Evolutionary conservation across 1,140 invertebrate genomes (phyloP).

Genomic region (Aradophagus sp.): DNA sequence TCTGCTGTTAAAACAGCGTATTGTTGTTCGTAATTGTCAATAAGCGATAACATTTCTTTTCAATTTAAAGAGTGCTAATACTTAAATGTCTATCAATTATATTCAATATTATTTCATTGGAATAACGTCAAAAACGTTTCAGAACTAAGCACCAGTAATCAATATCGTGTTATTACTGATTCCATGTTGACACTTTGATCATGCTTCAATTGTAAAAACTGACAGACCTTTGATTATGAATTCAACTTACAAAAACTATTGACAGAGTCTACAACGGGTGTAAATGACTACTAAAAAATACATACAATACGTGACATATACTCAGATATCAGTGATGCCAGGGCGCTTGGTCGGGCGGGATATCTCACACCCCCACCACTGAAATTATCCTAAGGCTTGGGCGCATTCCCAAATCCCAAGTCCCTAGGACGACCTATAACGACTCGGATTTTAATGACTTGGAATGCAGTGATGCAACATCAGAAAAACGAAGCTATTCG

Average conservation of each 20-base stretch:
- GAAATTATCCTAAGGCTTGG: too few relatives aligned
- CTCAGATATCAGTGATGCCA: too few relatives aligned
- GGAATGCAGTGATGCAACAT: too few relatives aligned
- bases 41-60: slow-evolving; percentile 80
- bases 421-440: too few relatives aligned
- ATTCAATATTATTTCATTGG: neutral
- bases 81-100: slow-evolving; percentile 5
- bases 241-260: slow-evolving; percentile 15
- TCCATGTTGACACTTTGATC: slow-evolving; percentile 12
- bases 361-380: too few relatives aligned
- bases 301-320: too few relatives aligned
- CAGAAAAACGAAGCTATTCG: too few relatives aligned
- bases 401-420: too few relatives aligned
- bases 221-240: slow-evolving; percentile 10
- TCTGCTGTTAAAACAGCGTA: slow-evolving; percentile 88
- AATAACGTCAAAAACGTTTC: neutral
- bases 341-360: too few relatives aligned
- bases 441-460: too few relatives aligned
- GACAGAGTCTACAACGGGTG: slow-evolving; percentile 2
- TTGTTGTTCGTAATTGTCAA: slow-evolving; percentile 89
- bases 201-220: slow-evolving; percentile 14
- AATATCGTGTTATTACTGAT: slow-evolving; percentile 12
- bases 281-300: neutral
- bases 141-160: neutral
- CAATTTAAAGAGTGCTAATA: slow-evolving; percentile 12